A percentile compares a stretch with the other conserved stretches of the same genome.
phyloP scores from a whole-genome alignment of 2,888 invertebrate genomes.

The Drosophila koepferae region DNA sequence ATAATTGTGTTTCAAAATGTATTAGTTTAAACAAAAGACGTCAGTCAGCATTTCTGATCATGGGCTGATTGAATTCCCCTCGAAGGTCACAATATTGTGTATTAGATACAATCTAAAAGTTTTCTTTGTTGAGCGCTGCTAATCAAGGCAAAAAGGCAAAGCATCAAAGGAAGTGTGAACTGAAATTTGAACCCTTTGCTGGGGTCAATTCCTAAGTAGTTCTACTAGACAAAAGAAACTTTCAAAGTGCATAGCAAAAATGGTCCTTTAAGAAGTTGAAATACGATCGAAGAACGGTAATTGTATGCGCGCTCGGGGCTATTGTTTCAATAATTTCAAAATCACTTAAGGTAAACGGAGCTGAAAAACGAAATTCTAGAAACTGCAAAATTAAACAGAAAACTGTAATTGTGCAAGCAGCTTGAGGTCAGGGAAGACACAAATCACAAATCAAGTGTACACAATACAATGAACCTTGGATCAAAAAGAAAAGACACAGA shows the following conservation, averaged over 20 bases:
- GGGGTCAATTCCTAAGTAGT: slow-evolving; percentile 39
- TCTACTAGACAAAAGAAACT: slow-evolving; percentile 16
- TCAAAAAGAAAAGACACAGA: neutral
- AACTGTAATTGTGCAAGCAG: neutral
- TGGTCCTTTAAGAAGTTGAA: slow-evolving; percentile 11
- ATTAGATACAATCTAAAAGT: slow-evolving; percentile 10
- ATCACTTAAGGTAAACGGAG: slow-evolving; percentile 53
- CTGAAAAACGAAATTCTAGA: slow-evolving; percentile 33
- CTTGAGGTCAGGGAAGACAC: slow-evolving; percentile 8
- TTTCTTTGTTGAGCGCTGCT: slow-evolving; percentile 3
- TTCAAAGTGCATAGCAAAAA: neutral
- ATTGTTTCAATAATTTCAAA: slow-evolving; percentile 27
- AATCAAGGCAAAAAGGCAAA: slow-evolving; percentile 38
- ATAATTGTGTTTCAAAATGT: slow-evolving; percentile 20
- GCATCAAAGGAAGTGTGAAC: slow-evolving; percentile 7
- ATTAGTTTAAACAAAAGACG: slow-evolving; percentile 23
- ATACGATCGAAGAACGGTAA: slow-evolving; percentile 22
- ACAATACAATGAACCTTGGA: slow-evolving; percentile 68
- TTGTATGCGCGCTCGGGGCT: neutral
- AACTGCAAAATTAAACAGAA: slow-evolving; percentile 38
- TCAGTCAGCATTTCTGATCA: slow-evolving; percentile 1
- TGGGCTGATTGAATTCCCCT: slow-evolving; percentile 14
- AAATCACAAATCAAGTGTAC: slow-evolving; percentile 59
- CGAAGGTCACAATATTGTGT: slow-evolving; percentile 18
- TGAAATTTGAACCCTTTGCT: slow-evolving; percentile 35